Evolutionary conservation across 2,888 invertebrate genomes (phyloP).

Genomic region (Trisateles emortualis): DNA sequence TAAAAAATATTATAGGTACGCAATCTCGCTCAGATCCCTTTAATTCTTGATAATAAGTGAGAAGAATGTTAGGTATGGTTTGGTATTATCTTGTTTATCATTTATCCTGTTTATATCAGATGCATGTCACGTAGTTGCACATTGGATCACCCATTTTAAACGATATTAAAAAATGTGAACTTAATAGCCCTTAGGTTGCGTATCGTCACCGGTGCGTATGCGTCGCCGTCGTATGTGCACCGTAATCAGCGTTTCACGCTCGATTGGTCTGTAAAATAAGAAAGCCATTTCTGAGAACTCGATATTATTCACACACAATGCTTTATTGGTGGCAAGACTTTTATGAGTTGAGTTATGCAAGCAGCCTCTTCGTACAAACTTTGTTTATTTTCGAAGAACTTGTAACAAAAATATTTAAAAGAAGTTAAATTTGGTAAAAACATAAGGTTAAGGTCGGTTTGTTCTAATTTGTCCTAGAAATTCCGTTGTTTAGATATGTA

Average conservation of each 20-base stretch:
- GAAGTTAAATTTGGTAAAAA: too few relatives aligned
- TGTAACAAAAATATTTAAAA: not conserved
- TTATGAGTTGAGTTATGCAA: constrained; percentile 14
- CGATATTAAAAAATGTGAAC: not conserved
- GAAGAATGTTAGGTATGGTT: too few relatives aligned
- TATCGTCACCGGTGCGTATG: constrained; percentile 17
- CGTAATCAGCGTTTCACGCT: constrained; percentile 38
- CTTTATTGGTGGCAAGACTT: constrained; percentile 21
- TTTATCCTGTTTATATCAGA: too few relatives aligned
- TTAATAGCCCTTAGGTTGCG: not conserved
- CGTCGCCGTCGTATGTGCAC: constrained; percentile 5
- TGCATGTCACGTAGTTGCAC: too few relatives aligned
- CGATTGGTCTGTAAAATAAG: constrained; percentile 41
- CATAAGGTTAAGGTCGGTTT: not conserved
- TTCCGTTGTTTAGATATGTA: too few relatives aligned
- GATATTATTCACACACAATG: constrained; percentile 21
- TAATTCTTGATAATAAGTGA: too few relatives aligned
- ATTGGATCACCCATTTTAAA: too few relatives aligned
- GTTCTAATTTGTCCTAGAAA: too few relatives aligned
- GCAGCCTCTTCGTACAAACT: too few relatives aligned
- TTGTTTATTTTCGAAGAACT: not conserved
- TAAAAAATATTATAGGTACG: too few relatives aligned
- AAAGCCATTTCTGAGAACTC: constrained; percentile 44
- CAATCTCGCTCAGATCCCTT: too few relatives aligned
- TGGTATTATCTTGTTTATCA: too few relatives aligned